Conservation (phyloP, 1,140 invertebrate species). For the Acromyrmex heyeri region DNA sequence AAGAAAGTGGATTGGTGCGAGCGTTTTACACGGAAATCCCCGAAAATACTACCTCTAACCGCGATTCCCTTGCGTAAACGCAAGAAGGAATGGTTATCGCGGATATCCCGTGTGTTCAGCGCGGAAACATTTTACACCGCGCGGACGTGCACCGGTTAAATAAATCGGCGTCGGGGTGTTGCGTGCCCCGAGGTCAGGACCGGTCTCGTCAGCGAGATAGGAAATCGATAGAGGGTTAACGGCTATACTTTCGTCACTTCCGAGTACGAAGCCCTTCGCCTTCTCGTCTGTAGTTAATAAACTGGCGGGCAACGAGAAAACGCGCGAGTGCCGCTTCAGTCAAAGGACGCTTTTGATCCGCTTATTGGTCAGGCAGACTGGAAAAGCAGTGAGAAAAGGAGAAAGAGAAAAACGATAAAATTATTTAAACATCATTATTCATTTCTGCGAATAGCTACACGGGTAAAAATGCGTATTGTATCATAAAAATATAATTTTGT, state of each 20-base stretch:
- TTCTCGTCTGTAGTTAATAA: conserved; percentile 70
- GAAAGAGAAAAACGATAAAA: conserved; percentile 26
- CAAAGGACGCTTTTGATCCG: conserved; percentile 74
- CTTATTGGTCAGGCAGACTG: conserved; percentile 63
- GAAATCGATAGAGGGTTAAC: conserved; percentile 58
- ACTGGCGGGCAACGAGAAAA: conserved; percentile 70
- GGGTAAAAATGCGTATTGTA: background rate
- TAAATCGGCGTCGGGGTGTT: conserved; percentile 60
- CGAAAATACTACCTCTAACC: conserved; percentile 51
- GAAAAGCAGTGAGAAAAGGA: conserved; percentile 51
- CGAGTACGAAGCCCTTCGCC: conserved; percentile 17
- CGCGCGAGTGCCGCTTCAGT: conserved; percentile 64
- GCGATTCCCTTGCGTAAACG: conserved; percentile 57
- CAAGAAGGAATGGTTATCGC: conserved; percentile 62
- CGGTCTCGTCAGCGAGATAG: conserved; percentile 40
- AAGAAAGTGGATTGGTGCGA: conserved; percentile 46
- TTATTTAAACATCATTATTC: conserved; percentile 45
- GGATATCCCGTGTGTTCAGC: conserved; percentile 63
- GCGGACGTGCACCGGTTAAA: conserved; percentile 60
- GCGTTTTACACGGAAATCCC: conserved; percentile 42
- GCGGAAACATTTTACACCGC: conserved; percentile 62
- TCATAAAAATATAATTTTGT: background rate
- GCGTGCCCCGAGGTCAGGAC: conserved; percentile 64
- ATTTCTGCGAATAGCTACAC: conserved; percentile 1
- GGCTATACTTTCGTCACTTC: conserved; percentile 56